Percentiles rank a stretch among this genome's conserved stretches.
These are phyloP conservation scores for Lasioglossum figueresi DNA, from an alignment of 2,888 invertebrate genomes.

Conservation along the genomic window DNA sequence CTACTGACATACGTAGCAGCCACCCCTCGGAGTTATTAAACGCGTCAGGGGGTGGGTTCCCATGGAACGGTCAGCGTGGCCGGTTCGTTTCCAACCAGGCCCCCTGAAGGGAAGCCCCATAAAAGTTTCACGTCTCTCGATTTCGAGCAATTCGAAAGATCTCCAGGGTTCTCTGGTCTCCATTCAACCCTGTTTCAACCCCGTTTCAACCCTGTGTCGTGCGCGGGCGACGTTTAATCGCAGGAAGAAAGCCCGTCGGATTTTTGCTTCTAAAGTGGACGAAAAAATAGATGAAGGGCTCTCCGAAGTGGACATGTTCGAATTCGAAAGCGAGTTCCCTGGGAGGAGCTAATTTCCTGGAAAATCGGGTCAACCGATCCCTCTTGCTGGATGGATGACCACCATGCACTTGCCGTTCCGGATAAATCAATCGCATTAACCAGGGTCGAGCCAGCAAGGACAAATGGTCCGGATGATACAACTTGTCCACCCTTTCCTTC, in stretches of 20 bases:
- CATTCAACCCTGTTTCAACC: constrained; percentile 13
- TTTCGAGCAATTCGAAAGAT: constrained; percentile 63
- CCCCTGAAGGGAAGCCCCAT: constrained; percentile 61
- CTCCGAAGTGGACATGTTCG: not conserved
- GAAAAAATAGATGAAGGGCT: constrained; percentile 37
- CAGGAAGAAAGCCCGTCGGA: constrained; percentile 14
- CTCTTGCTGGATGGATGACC: constrained; percentile 35
- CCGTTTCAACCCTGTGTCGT: constrained; percentile 13
- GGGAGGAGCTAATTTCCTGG: constrained; percentile 62
- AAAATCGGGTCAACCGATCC: constrained; percentile 63
- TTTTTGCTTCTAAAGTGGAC: constrained; percentile 18
- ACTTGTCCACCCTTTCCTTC: constrained; percentile 33
- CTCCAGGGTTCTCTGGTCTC: constrained; percentile 38
- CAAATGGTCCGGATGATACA: constrained; percentile 41
- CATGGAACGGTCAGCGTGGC: constrained; percentile 69
- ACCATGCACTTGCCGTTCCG: constrained; percentile 29
- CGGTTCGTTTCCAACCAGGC: constrained; percentile 59
- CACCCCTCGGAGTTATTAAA: constrained; percentile 66
- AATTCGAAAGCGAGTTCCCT: constrained; percentile 51
- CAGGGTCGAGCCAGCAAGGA: constrained; percentile 20
- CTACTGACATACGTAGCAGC: constrained; percentile 46
- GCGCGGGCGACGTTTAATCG: constrained; percentile 43
- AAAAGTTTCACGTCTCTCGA: constrained; percentile 74
- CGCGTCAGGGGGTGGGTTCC: constrained; percentile 45
- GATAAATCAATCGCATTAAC: constrained; percentile 49